Conservation (phyloP, 1,140 invertebrate species). For the Thereuonema tuberculata region DNA sequence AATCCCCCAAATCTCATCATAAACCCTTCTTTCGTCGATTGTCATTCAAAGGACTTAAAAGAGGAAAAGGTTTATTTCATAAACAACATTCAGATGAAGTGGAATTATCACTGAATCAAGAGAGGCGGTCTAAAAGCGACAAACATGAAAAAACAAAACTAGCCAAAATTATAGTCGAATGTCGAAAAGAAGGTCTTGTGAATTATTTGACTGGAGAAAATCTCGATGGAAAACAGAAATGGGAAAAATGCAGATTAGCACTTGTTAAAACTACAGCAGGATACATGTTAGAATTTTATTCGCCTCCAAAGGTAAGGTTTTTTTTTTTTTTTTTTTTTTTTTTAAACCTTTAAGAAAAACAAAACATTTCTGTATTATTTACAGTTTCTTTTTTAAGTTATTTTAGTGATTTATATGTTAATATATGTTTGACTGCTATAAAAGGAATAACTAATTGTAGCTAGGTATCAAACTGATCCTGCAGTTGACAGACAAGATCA, state of each 20-base stretch:
- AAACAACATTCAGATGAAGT: conserved; percentile 84
- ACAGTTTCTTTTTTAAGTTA: too few species aligned
- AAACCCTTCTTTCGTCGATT: conserved; percentile 65
- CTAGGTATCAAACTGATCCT: too few species aligned
- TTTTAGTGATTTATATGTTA: too few species aligned
- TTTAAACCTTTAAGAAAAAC: too few species aligned
- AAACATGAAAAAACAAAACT: conserved; percentile 69
- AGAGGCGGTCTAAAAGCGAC: conserved; percentile 28
- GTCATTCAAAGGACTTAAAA: conserved; percentile 73
- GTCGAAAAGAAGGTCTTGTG: conserved; percentile 80
- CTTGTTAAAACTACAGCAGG: conserved; percentile 81
- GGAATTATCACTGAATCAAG: conserved; percentile 43
- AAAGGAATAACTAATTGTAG: too few species aligned
- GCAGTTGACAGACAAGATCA: too few species aligned
- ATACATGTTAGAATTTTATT: conserved; percentile 91
- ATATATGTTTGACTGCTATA: too few species aligned
- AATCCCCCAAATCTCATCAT: conserved; percentile 56
- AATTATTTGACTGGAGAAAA: conserved; percentile 78
- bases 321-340: conserved; percentile 20
- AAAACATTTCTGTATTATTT: too few species aligned
- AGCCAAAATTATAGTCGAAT: conserved; percentile 81
- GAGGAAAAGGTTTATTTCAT: conserved; percentile 70
- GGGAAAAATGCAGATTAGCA: conserved; percentile 83
- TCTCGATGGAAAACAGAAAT: conserved; percentile 78
- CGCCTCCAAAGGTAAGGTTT: conserved; percentile 64